Conservation (phyloP, 2,888 invertebrate genomes). For the Hanleya hanleyi region DNA sequence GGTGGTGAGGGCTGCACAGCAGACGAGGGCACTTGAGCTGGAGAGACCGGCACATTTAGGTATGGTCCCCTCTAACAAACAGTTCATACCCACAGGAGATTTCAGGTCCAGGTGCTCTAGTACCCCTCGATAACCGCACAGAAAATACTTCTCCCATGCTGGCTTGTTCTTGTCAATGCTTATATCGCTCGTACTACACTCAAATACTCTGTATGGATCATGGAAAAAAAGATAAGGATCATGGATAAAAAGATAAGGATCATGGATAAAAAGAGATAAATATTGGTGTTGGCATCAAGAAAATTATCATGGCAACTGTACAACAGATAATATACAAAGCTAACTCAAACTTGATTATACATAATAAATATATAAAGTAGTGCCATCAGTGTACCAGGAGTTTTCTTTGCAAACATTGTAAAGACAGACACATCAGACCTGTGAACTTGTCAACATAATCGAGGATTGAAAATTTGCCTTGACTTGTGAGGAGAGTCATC, state of each 20-base stretch:
- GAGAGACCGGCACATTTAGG: slow-evolving; percentile 96
- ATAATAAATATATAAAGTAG: too few relatives aligned
- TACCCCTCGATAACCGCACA: slow-evolving; percentile 93
- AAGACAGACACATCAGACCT: too few relatives aligned
- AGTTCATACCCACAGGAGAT: slow-evolving; percentile 78
- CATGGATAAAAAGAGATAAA: neutral
- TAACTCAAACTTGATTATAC: neutral
- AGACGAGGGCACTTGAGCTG: slow-evolving; percentile 97
- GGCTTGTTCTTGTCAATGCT: slow-evolving; percentile 73
- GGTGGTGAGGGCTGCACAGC: slow-evolving; percentile 89
- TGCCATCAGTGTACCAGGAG: too few relatives aligned
- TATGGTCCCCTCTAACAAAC: slow-evolving; percentile 88
- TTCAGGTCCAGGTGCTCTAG: slow-evolving; percentile 76
- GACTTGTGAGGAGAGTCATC: too few relatives aligned
- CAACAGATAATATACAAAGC: neutral
- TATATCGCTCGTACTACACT: slow-evolving; percentile 47
- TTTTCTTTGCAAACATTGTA: too few relatives aligned
- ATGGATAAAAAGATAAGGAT: slow-evolving; percentile 16
- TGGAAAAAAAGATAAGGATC: slow-evolving; percentile 57
- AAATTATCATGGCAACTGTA: neutral
- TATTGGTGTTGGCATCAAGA: neutral
- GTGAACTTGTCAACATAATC: too few relatives aligned
- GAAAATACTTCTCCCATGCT: slow-evolving; percentile 93
- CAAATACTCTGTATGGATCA: slow-evolving; percentile 60
- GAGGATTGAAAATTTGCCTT: too few relatives aligned